Conservation (phyloP, 1,140 invertebrate genomes). For the Cylas formicarius region DNA sequence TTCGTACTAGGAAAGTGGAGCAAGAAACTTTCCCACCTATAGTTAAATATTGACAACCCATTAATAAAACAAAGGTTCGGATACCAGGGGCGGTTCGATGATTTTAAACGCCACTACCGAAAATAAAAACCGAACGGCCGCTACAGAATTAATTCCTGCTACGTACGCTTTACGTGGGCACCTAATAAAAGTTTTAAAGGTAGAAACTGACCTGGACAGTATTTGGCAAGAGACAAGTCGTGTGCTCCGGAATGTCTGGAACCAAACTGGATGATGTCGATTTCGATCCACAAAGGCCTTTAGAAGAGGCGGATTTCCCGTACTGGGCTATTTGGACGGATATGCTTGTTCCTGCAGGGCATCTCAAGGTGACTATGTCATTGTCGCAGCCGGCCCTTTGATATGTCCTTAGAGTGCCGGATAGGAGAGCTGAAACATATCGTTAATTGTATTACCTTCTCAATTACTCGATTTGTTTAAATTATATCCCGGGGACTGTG, state of each 20-base stretch:
- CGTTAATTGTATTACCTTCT: too few species aligned
- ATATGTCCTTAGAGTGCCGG: conserved; percentile 80
- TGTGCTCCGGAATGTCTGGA: conserved; percentile 33
- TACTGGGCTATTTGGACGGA: conserved; percentile 75
- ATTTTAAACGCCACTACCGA: too few species aligned
- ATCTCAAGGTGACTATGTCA: conserved; percentile 72
- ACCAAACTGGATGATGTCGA: conserved; percentile 27
- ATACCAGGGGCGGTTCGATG: too few species aligned
- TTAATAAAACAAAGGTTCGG: too few species aligned
- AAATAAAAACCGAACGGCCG: too few species aligned
- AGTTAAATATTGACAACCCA: too few species aligned
- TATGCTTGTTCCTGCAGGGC: conserved; percentile 79
- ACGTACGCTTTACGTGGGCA: too few species aligned
- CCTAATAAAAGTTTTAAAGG: conserved; percentile 1
- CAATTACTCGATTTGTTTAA: too few species aligned
- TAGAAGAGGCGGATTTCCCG: conserved; percentile 45
- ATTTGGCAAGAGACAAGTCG: conserved; percentile 48
- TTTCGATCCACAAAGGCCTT: conserved; percentile 43
- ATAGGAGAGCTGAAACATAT: conserved; percentile 63
- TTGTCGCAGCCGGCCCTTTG: conserved; percentile 82
- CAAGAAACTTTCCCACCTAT: too few species aligned
- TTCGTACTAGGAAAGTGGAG: too few species aligned
- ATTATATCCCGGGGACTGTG: too few species aligned
- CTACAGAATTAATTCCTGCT: too few species aligned
- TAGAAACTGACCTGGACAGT: conserved; percentile 50